Conservation (phyloP, 2,888 invertebrate species). For the Cheilosia vernalis region DNA sequence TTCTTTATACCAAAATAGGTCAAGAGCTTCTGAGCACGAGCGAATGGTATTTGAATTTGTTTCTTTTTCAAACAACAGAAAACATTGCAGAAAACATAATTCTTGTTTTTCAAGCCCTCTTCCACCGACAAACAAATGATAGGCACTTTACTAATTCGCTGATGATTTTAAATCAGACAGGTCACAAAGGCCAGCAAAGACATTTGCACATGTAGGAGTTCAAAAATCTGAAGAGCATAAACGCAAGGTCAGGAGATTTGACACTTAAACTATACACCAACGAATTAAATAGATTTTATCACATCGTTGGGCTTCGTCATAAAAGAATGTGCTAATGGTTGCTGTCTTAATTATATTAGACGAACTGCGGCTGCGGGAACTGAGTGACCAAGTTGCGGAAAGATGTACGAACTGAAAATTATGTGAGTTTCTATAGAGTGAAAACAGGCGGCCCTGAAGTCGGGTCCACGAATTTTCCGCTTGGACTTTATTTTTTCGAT, state of each 20-base stretch:
- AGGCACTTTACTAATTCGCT: slow-evolving; percentile 3
- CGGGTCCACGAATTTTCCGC: too few species aligned
- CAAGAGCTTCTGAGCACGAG: neutral
- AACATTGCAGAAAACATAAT: neutral
- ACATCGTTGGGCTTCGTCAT: too few species aligned
- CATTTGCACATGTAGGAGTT: slow-evolving; percentile 26
- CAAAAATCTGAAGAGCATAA: slow-evolving; percentile 39
- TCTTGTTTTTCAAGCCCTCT: neutral
- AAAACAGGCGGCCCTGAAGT: too few species aligned
- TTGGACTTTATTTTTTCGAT: too few species aligned
- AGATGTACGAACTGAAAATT: too few species aligned
- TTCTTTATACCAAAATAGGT: neutral
- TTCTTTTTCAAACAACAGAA: neutral
- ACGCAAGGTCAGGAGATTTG: slow-evolving; percentile 38
- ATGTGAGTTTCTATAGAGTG: too few species aligned
- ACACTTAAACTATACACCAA: slow-evolving; percentile 19
- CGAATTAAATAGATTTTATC: slow-evolving; percentile 19
- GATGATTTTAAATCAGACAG: slow-evolving; percentile 23
- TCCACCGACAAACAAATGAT: slow-evolving; percentile 12
- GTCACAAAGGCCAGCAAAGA: slow-evolving; percentile 8
- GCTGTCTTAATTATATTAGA: too few species aligned
- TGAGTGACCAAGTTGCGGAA: too few species aligned
- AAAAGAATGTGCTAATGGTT: too few species aligned
- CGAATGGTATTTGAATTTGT: neutral
- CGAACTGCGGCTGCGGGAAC: too few species aligned